A percentile compares a stretch with the other conserved stretches of the same genome.
Conservation (phyloP, 2,113 vertebrate genomes). For the Aphyosemion australe region DNA sequence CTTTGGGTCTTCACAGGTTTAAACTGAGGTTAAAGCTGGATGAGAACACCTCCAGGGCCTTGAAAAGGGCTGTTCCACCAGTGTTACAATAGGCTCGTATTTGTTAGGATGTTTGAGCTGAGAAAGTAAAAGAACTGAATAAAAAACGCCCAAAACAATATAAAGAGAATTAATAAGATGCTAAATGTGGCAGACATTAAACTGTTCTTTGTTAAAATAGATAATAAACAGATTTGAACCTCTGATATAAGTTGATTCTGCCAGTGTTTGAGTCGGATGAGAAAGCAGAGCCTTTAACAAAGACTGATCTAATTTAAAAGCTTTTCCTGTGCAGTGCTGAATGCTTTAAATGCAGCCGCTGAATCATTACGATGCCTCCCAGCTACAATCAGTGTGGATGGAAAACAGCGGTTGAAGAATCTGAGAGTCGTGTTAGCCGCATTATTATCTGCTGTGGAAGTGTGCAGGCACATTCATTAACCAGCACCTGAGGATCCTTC, state of each 20-base stretch:
- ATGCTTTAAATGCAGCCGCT: neutral
- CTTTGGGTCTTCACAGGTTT: too few relatives aligned
- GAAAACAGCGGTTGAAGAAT: slow-evolving; percentile 9
- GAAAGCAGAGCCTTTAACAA: neutral
- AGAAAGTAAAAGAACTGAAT: too few relatives aligned
- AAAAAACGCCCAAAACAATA: too few relatives aligned
- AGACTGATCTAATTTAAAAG: neutral
- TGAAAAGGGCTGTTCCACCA: too few relatives aligned
- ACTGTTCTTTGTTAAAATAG: neutral
- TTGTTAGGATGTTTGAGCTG: too few relatives aligned
- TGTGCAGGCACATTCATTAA: neutral
- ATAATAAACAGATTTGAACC: neutral
- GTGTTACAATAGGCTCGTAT: too few relatives aligned
- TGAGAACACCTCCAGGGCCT: too few relatives aligned
- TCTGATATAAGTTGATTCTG: neutral
- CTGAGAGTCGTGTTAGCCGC: slow-evolving; percentile 7
- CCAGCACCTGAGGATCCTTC: slow-evolving; percentile 10
- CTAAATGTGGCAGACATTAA: neutral
- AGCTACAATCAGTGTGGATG: neutral
- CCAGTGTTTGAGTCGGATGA: neutral
- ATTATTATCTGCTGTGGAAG: slow-evolving; percentile 16
- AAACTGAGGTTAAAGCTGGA: too few relatives aligned
- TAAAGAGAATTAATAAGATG: too few relatives aligned
- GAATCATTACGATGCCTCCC: slow-evolving; percentile 2
- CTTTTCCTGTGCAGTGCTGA: neutral